Base-by-base conservation (phyloP, 2,113 vertebrate species). In the Oreocharis arfaki region DNA sequence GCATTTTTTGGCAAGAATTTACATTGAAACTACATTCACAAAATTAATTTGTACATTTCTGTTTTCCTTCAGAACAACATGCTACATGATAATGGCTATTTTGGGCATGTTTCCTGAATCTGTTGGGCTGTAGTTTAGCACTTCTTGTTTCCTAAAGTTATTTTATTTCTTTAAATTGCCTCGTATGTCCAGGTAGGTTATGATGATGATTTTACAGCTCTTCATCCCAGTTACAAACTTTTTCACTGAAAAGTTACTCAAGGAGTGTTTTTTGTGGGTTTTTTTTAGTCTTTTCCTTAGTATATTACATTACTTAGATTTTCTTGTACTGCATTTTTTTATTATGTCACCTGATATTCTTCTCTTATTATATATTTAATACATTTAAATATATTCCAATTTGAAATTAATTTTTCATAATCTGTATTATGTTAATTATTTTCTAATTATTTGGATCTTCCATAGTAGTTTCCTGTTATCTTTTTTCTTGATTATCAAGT, bases 191-290 rank as follows among this genome's bases (percentile, higher is more conserved):
- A 56, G 33, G 16, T 59, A 71, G 21, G 17, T 57, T 17, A 41
- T 30, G 6, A 20, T 61, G 14, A 6, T 73, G 55, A 41, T 87
- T 87, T 87, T 89, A 56, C 5, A 81, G 6, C 7, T 87, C 9
- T 82, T 80, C 1, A 53, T 80, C 16, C 14, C 26, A 69, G 16
- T 68, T 71, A 20, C 10, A 56, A 41, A 60, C 5, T 28, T 78
- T 69, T 79, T 70, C 2, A 12, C 39, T 78, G 19, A 26, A 63
- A 70, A 63, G 15, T 57, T 49, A 69, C 7, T 80, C 26, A 71
- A 50, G 13, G 11, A 7, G 2, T 2, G 11, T 39, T 33, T 59
- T 30, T 56, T 13, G 3, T 21, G 19, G 4, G 5, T 30, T 5
- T 27, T 50, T 44, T 55, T 27, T 32, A 3, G 0, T 12, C 9